A percentile compares a stretch with the other conserved stretches of the same genome.
Evolutionary conservation across 2,797 vertebrate genomes (phyloP).

Genomic region (Catostomus latipinnis): DNA sequence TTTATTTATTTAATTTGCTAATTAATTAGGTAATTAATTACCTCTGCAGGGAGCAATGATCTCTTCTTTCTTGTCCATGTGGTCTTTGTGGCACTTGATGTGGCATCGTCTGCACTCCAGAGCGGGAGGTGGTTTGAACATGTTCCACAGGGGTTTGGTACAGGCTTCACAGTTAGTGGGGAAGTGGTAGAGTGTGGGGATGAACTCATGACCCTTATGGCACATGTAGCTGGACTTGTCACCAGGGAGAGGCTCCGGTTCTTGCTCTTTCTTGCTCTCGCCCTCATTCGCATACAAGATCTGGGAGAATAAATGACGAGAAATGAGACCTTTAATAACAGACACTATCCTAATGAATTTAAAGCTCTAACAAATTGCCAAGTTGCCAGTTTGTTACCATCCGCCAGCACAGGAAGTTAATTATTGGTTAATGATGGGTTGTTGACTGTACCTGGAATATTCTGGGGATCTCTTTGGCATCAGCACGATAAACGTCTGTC

Average conservation of each 20-base stretch:
- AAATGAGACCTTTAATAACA: neutral
- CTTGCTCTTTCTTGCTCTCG: conserved; percentile 89
- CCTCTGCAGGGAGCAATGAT: conserved; percentile 89
- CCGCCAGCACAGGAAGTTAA: too few species aligned
- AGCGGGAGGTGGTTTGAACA: conserved; percentile 89
- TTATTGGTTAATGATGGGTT: neutral
- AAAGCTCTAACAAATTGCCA: too few species aligned
- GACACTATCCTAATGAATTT: neutral
- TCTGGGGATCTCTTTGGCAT: conserved; percentile 89
- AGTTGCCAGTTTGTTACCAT: neutral
- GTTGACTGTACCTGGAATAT: conserved; percentile 83
- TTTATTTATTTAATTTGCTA: too few species aligned
- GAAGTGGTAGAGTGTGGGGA: conserved; percentile 89
- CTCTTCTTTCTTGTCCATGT: conserved; percentile 90
- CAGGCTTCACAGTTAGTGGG: conserved; percentile 90
- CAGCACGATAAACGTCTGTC: conserved; percentile 89
- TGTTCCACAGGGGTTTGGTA: conserved; percentile 89
- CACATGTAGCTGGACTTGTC: conserved; percentile 90
- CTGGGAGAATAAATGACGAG: conserved; percentile 62
- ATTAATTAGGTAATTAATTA: conserved; percentile 47
- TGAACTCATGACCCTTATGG: conserved; percentile 91
- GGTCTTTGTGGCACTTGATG: conserved; percentile 90
- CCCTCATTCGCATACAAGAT: conserved; percentile 91
- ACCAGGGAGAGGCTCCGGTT: conserved; percentile 81
- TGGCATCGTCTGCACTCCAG: conserved; percentile 89